These are phyloP conservation scores for Dynastes grantii DNA, from an alignment of 2,888 invertebrate species.

Conservation along the genomic window DNA sequence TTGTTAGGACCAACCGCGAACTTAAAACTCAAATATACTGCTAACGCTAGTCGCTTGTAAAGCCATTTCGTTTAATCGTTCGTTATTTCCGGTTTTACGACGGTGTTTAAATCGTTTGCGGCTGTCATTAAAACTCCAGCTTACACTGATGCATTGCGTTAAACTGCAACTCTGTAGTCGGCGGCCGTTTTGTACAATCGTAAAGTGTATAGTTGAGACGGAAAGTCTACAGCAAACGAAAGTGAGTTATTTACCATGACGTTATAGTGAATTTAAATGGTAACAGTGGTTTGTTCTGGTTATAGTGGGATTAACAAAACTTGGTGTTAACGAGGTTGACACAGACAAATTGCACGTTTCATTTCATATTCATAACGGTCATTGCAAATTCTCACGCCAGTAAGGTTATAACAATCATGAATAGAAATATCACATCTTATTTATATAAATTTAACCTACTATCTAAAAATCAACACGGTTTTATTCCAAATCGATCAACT, in stretches of 20 bases:
- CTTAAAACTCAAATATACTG: not conserved
- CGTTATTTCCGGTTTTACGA: conserved; percentile 40
- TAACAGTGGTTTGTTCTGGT: too few relatives aligned
- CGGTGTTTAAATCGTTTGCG: conserved; percentile 33
- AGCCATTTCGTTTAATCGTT: conserved; percentile 26
- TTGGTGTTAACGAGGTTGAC: too few relatives aligned
- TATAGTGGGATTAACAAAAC: too few relatives aligned
- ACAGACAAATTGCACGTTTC: too few relatives aligned
- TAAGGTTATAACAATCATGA: too few relatives aligned
- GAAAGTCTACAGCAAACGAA: not conserved
- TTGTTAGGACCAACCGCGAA: too few relatives aligned
- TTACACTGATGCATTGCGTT: conserved; percentile 11
- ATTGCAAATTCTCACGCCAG: too few relatives aligned
- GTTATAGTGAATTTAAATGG: not conserved
- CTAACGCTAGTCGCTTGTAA: not conserved
- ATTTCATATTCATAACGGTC: too few relatives aligned
- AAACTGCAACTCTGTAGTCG: conserved; percentile 36
- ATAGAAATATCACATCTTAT: too few relatives aligned
- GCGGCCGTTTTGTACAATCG: conserved; percentile 9
- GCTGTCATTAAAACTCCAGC: conserved; percentile 34
- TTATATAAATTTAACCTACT: too few relatives aligned
- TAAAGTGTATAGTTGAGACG: not conserved
- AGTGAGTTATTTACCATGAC: conserved; percentile 10
- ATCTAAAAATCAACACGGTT: too few relatives aligned
- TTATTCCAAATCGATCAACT: too few relatives aligned